Evolutionary conservation across 2,888 invertebrate species (phyloP), one percentile per base, ranked within the genome.

Genomic region (Sphinx pinastri): DNA sequence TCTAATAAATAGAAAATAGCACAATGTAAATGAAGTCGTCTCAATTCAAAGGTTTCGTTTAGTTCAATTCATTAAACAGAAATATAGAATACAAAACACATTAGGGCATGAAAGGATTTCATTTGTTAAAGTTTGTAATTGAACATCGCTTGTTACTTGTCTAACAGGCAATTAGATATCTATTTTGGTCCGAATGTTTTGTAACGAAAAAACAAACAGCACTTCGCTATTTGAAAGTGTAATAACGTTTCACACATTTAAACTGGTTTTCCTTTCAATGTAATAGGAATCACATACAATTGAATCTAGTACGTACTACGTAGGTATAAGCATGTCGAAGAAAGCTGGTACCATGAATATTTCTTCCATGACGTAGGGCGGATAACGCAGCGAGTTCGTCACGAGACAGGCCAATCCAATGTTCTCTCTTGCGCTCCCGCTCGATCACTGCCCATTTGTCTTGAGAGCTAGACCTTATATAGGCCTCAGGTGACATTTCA

Each of bases 231-330:
- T 13, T 19, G 49, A 63, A 63, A 63, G 16, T 63, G 47, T 16
- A 63, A 19, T 63, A 49, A 47, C 12, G 49, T 49, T 49, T 63
- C 12, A 47, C 63, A 19, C 19, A 49, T 63, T 63, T 19, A 63
- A 63, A 63, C 4, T 19, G 49, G 47, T 63, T 47, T 16, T 55
- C 16, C 16, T 55, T 55, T 16, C 19, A 63, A 13, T 63, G 11
- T 19, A 63, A 19, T 45, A 45, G 60, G 13, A 49, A 6, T 19
- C 19, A 10, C 8, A 13, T 12, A 49, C 47, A 7, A 19, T 63
- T 19, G 63, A 63, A 16, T 63, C 12, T 49, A 63, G 19, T 49
- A 63, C 19, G 47, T 63, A 63, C 13, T 49, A 47, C 19, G 47
- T 63, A 63, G 13, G 47, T 63, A 63, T n/a, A 47, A 25, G 1